Evolutionary conservation across 2,888 invertebrate species (phyloP).

Genomic region (Sycophila texana): DNA sequence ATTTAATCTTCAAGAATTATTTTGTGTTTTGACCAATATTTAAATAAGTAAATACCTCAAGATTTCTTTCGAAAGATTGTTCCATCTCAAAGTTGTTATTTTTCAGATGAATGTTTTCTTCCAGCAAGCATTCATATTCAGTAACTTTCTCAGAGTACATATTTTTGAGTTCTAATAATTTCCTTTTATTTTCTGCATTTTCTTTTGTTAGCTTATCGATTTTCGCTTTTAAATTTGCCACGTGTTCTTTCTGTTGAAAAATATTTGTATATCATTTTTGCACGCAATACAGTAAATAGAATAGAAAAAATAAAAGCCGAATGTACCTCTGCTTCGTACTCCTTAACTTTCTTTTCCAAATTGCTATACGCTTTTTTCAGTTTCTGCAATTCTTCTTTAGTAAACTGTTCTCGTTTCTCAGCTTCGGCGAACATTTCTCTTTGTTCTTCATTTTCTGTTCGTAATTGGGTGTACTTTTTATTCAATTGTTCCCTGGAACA

Average conservation of each 20-base stretch:
- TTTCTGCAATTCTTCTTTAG: slow-evolving; percentile 57
- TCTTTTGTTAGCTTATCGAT: slow-evolving; percentile 58
- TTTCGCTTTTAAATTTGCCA: slow-evolving; percentile 53
- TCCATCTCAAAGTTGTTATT: slow-evolving; percentile 53
- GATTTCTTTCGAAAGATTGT: slow-evolving; percentile 58
- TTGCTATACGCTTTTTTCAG: slow-evolving; percentile 57
- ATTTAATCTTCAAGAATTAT: not conserved
- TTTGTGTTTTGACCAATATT: not conserved
- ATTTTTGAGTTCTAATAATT: slow-evolving; percentile 45
- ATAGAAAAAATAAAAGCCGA: slow-evolving; percentile 15
- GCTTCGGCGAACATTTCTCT: slow-evolving; percentile 57
- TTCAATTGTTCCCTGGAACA: slow-evolving; percentile 58
- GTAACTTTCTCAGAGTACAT: slow-evolving; percentile 58
- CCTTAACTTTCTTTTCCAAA: slow-evolving; percentile 57
- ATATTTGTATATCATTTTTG: not conserved
- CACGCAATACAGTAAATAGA: not conserved
- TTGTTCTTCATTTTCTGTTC: slow-evolving; percentile 63
- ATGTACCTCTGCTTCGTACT: slow-evolving; percentile 59
- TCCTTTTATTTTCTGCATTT: slow-evolving; percentile 55
- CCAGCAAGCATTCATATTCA: slow-evolving; percentile 58
- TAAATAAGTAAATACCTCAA: slow-evolving; percentile 52
- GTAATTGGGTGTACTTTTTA: slow-evolving; percentile 57
- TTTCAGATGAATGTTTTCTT: slow-evolving; percentile 56
- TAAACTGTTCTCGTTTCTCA: slow-evolving; percentile 56
- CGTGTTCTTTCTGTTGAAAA: slow-evolving; percentile 57